Evolutionary conservation across 2,888 invertebrate genomes (phyloP), one percentile per base, ranked within the genome.

Genomic region (Cerceris rybyensis): DNA sequence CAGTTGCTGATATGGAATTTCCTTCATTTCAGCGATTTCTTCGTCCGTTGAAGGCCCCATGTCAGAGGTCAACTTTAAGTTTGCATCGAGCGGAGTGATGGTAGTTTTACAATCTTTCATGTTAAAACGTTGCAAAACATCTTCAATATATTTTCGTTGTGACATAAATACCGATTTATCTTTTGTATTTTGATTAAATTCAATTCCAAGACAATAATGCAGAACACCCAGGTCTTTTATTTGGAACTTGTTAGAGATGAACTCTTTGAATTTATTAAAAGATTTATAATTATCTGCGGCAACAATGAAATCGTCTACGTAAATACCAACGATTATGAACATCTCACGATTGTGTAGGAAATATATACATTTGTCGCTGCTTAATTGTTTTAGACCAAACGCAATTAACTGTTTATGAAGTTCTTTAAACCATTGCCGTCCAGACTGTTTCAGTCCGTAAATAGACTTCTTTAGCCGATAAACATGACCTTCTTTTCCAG

Each of bases 201-300:
- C 64, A 7, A 64, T 70, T 16, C 69, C 61, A 11, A 69, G 42
- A 28, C 70, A 64, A n/a, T 70, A 64, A 39, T 61, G 42, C 2
- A 69, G 17, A 2, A 11, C 6, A 55, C 64, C 64, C 11, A 70
- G n/a, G 41, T 70, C 50, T 42, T 58, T 57, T 11, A 64, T 64
- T 11, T 50, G 11, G 7, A 64, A 70, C 5, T 54, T 16, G 0
- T 0, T 42, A 0, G 9, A 11, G 41, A 70, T 13, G 7, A 11
- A 39, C 7, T 14, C 0, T n/a, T 70, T 70, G 7, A 70, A 9
- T 42, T 50, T 49, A 8, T 39, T 58, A 17, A 14, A 70, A 11
- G 39, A 0, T 6, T 9, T 11, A 0, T 7, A 9, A 7, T 43
- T 0, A 42, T 52, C 55, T 28, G 60, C 54, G 6, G 39, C 68